Base-by-base conservation (phyloP, 2,888 invertebrate genomes). In the Lymantria dispar region DNA sequence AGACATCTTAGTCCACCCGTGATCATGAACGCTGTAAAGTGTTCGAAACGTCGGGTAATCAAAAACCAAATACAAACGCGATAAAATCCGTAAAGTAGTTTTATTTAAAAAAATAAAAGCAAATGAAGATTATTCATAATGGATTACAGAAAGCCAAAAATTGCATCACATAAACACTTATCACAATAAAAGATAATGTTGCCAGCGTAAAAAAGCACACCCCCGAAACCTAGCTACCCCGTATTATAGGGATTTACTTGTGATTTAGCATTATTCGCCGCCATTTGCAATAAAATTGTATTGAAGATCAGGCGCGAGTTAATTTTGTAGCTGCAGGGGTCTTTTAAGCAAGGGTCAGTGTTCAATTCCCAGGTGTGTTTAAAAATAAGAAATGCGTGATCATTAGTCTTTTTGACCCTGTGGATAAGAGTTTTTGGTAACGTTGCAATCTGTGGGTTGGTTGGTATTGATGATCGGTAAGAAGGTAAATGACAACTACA, bases 251-350 rank as follows among this genome's bases (percentile, higher is more conserved):
- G 85, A 79, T 84, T 87, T 85, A 71, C 68, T 52, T 62, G 78
- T 85, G 85, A 87, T 87, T 83, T 87, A 85, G 74, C 81, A 83
- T 85, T 86, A 85, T 81, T 76, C 70, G 73, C 62, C 54, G 70
- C 81, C 78, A 76, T 85, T 83, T 78, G 85, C 87, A 85, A 86
- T 87, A 87, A 86, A 84, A 85, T 75, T 75, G 79, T 79, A 82
- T 78, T 77, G 82, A 73, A 85, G 83, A 81, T 83, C 74, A 78
- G 69, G 60, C 58, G 66, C 64, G 58, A 75, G 83, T 80, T 87
- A 83, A 87, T 87, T 84, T 80, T 62, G 74, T 50, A 39, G 50
- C 66, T 68, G 66, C 64, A 51, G 68, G 67, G 76, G 66, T 62
- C 59, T 52, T 40, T 40, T 40, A 40, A 40, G 59, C 33, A 56